These are phyloP conservation scores for Morpho helenor DNA, from an alignment of 2,888 invertebrate genomes.

Conservation along the genomic window DNA sequence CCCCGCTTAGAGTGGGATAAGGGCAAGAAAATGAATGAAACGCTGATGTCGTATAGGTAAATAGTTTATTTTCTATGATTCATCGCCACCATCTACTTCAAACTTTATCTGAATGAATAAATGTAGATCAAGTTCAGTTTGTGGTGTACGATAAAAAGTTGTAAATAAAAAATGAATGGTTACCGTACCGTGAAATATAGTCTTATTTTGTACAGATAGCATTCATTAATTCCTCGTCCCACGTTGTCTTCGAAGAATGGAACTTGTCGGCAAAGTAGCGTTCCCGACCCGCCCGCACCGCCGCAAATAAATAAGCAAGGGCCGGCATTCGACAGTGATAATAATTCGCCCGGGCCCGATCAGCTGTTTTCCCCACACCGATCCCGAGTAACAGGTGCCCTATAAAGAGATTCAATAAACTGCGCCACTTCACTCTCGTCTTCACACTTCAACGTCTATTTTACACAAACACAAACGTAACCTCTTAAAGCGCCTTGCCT, in stretches of 20 bases:
- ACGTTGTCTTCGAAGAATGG: slow-evolving; percentile 11
- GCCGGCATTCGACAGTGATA: slow-evolving; percentile 70
- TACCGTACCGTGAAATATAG: no score
- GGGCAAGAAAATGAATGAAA: no score
- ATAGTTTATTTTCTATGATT: no score
- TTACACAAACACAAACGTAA: slow-evolving; percentile 58
- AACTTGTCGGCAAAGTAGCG: slow-evolving; percentile 47
- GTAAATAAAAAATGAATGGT: no score
- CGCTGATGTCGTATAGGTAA: no score
- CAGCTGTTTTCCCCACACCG: slow-evolving; percentile 75
- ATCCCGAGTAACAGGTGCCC: slow-evolving; percentile 78
- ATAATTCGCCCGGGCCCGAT: slow-evolving; percentile 73
- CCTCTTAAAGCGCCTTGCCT: slow-evolving; percentile 24
- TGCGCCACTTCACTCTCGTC: slow-evolving; percentile 68
- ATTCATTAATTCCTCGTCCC: slow-evolving; percentile 3
- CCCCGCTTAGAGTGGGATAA: no score
- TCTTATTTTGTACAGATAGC: no score
- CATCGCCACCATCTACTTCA: no score
- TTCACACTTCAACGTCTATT: slow-evolving; percentile 67
- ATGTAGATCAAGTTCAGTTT: no score
- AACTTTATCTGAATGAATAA: no score
- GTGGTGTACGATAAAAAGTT: no score
- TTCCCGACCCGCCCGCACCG: slow-evolving; percentile 42
- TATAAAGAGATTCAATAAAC: slow-evolving; percentile 79
- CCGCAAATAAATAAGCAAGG: slow-evolving; percentile 71